Base-by-base conservation (phyloP, 2,888 invertebrate species). In the Philopedon plagiatum region DNA sequence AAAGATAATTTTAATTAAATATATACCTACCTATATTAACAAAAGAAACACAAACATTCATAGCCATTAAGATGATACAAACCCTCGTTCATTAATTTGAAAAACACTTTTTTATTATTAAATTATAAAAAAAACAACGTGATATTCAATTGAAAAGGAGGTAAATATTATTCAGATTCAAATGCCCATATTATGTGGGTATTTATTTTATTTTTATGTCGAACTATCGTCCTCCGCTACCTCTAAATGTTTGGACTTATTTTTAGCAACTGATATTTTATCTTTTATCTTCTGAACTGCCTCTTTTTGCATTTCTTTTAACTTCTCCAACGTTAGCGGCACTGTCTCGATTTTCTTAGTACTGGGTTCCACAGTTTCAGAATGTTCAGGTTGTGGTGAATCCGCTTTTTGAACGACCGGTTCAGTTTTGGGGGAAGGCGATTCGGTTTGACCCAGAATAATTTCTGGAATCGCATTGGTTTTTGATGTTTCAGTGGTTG, bases 261-360 rank as follows among this genome's bases (percentile, higher is more conserved):
- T 46, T 46, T 11, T 23, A n/a, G 5, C 5, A 23, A 11, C 0
- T 5, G 11, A 21, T 19, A 46, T n/a, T 46, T 46, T 46, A 23
- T 46, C 46, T n/a, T 46, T 46, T 7, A 46, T 21, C 23, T 46
- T 46, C 11, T 4, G 21, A n/a, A 46, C 21, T 5, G 21, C n/a
- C 9, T 46, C 46, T 23, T 46, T 46, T 23, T 46, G 46, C 21
- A 23, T 46, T 5, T 46, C 46, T n/a, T n/a, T 46, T 23, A 46
- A n/a, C n/a, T n/a, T n/a, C 1, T 46, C 21, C 19, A 46, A 46
- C 9, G 46, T n/a, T 15, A 1, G 18, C 1, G 44, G 2, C n/a
- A 23, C 46, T n/a, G 21, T n/a, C 19, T 46, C 46, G 1, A 15
- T 21, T n/a, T 46, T 46, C 0, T 7, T 46, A 21, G 9, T 46